Evolutionary conservation across 2,888 invertebrate species (phyloP).

Genomic region (Netelia virgata): DNA sequence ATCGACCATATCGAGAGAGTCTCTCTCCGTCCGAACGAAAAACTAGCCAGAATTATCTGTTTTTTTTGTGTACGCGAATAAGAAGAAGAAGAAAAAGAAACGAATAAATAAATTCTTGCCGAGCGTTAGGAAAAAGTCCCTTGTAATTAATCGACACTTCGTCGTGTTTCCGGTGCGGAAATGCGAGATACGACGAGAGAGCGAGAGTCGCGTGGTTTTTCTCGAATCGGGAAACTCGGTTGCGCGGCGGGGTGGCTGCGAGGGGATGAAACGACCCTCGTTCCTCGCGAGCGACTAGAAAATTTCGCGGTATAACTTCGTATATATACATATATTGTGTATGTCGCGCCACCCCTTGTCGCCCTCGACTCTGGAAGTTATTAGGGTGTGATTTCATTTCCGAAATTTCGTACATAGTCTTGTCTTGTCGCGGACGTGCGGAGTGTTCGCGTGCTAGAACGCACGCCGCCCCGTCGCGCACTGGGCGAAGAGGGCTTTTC

Average conservation of each 20-base stretch:
- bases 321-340: slow-evolving; percentile 25
- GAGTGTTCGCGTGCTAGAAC: slow-evolving; percentile 6
- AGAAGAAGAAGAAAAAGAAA: not conserved
- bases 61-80: not conserved
- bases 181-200: slow-evolving; percentile 26
- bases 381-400: slow-evolving; percentile 84
- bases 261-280: slow-evolving; percentile 4
- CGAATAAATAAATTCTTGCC: too few species aligned
- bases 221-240: slow-evolving; percentile 13
- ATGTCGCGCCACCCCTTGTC: slow-evolving; percentile 24
- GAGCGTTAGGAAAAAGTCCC: not conserved
- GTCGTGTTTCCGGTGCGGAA: slow-evolving; percentile 46
- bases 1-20: slow-evolving; percentile 5
- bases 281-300: not conserved
- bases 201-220: slow-evolving; percentile 9
- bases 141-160: slow-evolving; percentile 47
- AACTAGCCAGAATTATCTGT: not conserved
- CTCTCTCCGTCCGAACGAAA: not conserved
- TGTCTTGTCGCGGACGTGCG: slow-evolving; percentile 7
- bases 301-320: not conserved
- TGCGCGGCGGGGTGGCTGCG: not conserved
- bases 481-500: slow-evolving; percentile 44
- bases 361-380: slow-evolving; percentile 78
- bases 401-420: slow-evolving; percentile 74
- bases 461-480: slow-evolving; percentile 49